Evolutionary conservation across 2,113 vertebrate species (phyloP), one percentile per base, ranked within the genome.

Genomic region (Upupa epops): DNA sequence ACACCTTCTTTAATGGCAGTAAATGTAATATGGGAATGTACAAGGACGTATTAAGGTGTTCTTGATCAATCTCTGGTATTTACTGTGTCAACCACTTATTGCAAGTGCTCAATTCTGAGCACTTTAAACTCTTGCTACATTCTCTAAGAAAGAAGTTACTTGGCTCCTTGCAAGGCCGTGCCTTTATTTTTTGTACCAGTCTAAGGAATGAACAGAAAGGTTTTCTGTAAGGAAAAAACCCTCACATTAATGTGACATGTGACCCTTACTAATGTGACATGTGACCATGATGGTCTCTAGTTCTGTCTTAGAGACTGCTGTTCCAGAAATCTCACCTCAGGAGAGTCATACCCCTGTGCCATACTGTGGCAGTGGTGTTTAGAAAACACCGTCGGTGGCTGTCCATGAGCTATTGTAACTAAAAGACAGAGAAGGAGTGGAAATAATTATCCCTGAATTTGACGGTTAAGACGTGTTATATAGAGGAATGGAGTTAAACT

Each of bases 291-390:
- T n/a, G n/a, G n/a, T 95, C 93, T 96, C 91, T 68, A 61, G 75
- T 87, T 95, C 76, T 84, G 72, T 92, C 85, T 82, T 94, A 60
- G 76, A 93, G 80, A 89, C 48, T 89, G 55, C 65, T 93, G 68
- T 88, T 96, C 92, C 78, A 93, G 96, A 97, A 82, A 76, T 79
- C 48, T 34, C n/a, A 92, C 83, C 80, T 96, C 84, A 80, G 70
- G 92, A 95, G 83, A 92, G 94, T 72, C 92, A 63, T 93, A 32
- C 72, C 95, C 40, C 87, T 83, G 94, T 86, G 46, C n/a, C n/a
- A n/a, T n/a, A n/a, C n/a, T n/a, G n/a, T n/a, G n/a, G n/a, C 84
- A 95, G 92, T 94, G 93, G 87, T 95, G 90, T 95, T 97, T 96
- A 93, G 92, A 96, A 95, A 66, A 63, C 94, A 73, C 54, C 78